These are phyloP conservation scores for Meandrina meandrites DNA, from an alignment of 92 coral and sea anemone genomes.

Conservation along the genomic window DNA sequence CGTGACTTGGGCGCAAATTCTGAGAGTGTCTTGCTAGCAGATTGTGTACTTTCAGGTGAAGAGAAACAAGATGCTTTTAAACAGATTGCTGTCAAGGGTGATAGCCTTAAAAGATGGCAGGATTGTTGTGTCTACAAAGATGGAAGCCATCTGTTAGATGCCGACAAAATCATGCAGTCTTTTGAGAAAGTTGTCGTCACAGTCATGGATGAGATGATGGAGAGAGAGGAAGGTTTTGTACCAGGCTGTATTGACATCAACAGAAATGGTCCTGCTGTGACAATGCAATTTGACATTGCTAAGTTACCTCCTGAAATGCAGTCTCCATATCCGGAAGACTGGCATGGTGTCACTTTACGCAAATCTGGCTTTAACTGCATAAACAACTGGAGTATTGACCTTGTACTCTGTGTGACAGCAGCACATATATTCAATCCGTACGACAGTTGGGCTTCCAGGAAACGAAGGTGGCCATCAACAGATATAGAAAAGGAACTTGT, in stretches of 20 bases:
- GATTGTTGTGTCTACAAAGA: not conserved
- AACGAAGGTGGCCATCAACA: constrained; percentile 5
- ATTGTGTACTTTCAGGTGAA: constrained; percentile 17
- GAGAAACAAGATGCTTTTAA: constrained; percentile 24
- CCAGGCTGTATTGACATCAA: constrained; percentile 19
- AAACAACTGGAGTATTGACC: constrained; percentile 30
- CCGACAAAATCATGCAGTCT: constrained; percentile 27
- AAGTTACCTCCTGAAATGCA: constrained; percentile 33
- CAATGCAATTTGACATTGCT: constrained; percentile 30
- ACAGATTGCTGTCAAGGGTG: constrained; percentile 1
- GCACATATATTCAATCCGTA: constrained; percentile 6
- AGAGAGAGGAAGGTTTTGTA: constrained; percentile 26
- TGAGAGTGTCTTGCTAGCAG: constrained; percentile 5
- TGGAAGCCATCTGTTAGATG: constrained; percentile 16
- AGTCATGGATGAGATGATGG: constrained; percentile 31
- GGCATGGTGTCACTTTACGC: constrained; percentile 23
- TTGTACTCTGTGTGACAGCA: constrained; percentile 24
- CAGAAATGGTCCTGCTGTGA: constrained; percentile 28
- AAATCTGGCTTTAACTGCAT: constrained; percentile 18
- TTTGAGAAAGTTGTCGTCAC: constrained; percentile 9
- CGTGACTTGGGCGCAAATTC: constrained; percentile 14
- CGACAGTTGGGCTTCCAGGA: constrained; percentile 1
- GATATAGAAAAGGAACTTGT: constrained; percentile 3
- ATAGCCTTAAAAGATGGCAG: constrained; percentile 11
- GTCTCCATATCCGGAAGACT: constrained; percentile 29